Evolutionary conservation across 2,113 vertebrate species (phyloP).

Genomic region (Zosterops lateralis): DNA sequence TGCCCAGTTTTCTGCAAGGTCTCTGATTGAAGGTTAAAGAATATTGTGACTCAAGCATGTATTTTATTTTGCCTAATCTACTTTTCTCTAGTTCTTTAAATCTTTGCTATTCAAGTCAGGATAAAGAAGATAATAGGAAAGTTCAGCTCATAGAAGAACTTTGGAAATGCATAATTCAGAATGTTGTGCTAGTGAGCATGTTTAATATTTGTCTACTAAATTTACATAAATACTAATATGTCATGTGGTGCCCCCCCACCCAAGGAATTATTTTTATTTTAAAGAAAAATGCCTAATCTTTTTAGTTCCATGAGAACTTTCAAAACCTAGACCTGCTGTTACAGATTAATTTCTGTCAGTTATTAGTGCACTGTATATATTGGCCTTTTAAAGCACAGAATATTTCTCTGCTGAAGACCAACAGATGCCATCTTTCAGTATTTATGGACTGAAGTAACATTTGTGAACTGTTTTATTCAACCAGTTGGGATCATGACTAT

Average conservation of each 20-base stretch:
- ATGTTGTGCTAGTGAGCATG: not conserved
- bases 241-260: too few relatives aligned
- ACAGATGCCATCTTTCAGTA: not conserved
- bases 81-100: conserved; percentile 16
- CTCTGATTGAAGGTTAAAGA: conserved; percentile 30
- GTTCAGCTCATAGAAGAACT: not conserved
- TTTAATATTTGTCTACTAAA: not conserved
- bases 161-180: not conserved
- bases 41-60: not conserved
- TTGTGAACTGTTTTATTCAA: not conserved
- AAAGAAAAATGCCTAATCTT: not conserved
- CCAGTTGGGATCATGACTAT: not conserved
- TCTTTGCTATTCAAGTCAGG: not conserved
- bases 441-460: not conserved
- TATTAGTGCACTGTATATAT: not conserved
- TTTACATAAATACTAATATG: not conserved
- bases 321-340: not conserved
- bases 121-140: not conserved
- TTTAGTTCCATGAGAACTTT: not conserved
- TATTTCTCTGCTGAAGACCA: not conserved
- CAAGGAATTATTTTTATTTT: not conserved
- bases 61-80: conserved; percentile 45
- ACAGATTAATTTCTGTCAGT: not conserved
- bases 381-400: not conserved
- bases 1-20: not conserved